phyloP scores from a whole-genome alignment of 2,113 vertebrate genomes.

The Cyphomyrus discorhynchus region DNA sequence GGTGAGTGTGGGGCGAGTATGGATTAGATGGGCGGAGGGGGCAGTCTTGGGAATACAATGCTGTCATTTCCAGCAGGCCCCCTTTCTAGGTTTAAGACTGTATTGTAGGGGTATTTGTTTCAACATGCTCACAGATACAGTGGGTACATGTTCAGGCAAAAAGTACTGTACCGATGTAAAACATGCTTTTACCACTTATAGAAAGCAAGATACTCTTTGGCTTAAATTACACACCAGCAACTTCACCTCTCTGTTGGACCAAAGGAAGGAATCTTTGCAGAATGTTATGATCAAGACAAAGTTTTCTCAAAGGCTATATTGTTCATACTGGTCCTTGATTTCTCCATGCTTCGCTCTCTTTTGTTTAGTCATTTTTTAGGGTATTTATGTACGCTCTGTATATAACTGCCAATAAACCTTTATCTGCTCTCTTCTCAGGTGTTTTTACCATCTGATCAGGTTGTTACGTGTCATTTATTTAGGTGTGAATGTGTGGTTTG shows the following conservation, averaged over 20 bases:
- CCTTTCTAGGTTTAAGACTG: not conserved
- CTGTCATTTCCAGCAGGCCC: not conserved
- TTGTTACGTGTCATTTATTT: not conserved
- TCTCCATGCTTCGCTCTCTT: not conserved
- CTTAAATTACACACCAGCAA: constrained; percentile 11
- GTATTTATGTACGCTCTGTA: not conserved
- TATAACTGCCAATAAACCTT: not conserved
- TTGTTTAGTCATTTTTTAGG: not conserved
- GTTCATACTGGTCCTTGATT: not conserved
- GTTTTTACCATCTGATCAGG: not conserved
- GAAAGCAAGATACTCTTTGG: not conserved
- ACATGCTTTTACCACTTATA: not conserved
- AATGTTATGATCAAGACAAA: not conserved
- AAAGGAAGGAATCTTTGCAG: not conserved
- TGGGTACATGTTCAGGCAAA: not conserved
- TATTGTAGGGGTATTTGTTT: constrained; percentile 17
- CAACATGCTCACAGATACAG: constrained; percentile 15
- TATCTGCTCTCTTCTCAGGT: not conserved
- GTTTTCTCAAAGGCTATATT: not conserved
- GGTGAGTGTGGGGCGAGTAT: not conserved
- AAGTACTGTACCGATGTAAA: constrained; percentile 3
- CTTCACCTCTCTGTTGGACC: not conserved
- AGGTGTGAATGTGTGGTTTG: not conserved
- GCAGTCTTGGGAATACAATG: not conserved
- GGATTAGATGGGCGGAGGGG: not conserved